Percentiles rank a stretch among this genome's conserved stretches.
These are phyloP conservation scores for Ariopsis seemanni DNA, from an alignment of 2,113 vertebrate genomes.

Conservation along the genomic window DNA sequence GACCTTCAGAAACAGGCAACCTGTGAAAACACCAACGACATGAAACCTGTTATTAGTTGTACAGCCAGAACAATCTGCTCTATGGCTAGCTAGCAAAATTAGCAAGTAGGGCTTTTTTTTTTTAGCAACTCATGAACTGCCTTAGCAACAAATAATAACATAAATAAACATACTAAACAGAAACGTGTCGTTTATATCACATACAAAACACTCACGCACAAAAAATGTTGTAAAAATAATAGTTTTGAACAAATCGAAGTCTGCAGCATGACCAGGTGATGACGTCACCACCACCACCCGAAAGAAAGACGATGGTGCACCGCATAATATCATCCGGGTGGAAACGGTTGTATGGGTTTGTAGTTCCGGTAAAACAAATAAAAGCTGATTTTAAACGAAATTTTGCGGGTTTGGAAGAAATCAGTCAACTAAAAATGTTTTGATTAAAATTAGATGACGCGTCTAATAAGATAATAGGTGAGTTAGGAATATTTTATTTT, in stretches of 20 bases:
- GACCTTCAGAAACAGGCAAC: conserved; percentile 2
- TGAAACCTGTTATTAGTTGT: conserved; percentile 57
- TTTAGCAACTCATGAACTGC: conserved; percentile 11
- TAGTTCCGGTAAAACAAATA: not conserved
- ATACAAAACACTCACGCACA: not conserved
- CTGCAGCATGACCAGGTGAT: conserved; percentile 61
- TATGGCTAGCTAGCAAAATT: conserved; percentile 52
- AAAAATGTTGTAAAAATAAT: conserved; percentile 22
- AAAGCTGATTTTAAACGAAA: not conserved
- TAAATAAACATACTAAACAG: not conserved
- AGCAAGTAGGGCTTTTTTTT: conserved; percentile 23
- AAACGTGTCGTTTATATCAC: not conserved
- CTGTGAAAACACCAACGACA: conserved; percentile 29
- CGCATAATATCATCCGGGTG: conserved; percentile 45
- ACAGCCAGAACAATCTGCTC: conserved; percentile 47
- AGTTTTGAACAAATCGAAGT: conserved; percentile 41
- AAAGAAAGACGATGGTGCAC: conserved; percentile 16
- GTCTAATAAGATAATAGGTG: not conserved
- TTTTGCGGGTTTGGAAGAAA: not conserved
- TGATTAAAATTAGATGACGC: not conserved
- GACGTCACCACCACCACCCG: conserved; percentile 60
- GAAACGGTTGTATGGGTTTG: conserved; percentile 34
- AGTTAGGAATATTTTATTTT: not conserved
- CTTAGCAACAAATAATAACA: not conserved
- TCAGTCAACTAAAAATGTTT: not conserved